phyloP scores from a whole-genome alignment of 1,140 invertebrate species.

The Cepaea nemoralis region DNA sequence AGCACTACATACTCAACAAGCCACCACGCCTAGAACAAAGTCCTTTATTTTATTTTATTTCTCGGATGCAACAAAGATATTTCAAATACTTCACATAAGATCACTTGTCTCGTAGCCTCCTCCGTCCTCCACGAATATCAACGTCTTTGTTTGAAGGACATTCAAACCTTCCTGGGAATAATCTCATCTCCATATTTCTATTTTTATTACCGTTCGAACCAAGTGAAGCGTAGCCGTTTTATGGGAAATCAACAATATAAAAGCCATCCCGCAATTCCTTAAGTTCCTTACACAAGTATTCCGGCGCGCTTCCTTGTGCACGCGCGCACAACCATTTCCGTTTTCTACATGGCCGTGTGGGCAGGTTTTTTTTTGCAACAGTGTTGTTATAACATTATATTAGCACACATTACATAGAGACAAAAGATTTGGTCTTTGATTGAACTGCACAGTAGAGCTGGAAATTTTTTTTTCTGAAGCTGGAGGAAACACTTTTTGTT shows the following conservation, averaged over 20 bases:
- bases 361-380: not conserved
- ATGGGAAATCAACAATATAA: not conserved
- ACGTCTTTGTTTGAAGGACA: not conserved
- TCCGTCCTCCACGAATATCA: not conserved
- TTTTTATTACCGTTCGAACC: not conserved
- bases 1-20: too few relatives aligned
- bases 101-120: too few relatives aligned
- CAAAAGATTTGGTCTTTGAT: conserved; percentile 3
- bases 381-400: not conserved
- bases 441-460: conserved; percentile 1
- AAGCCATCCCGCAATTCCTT: not conserved
- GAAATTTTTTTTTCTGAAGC: not conserved
- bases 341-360: not conserved
- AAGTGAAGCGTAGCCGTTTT: not conserved
- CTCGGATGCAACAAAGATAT: not conserved
- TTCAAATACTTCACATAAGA: not conserved
- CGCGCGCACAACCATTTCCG: not conserved
- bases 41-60: not conserved
- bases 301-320: not conserved
- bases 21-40: too few relatives aligned
- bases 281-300: not conserved
- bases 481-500: not conserved
- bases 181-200: not conserved
- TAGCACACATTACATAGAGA: conserved; percentile 6
- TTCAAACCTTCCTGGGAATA: not conserved